These are phyloP conservation scores for Poeciliopsis turneri DNA, from an alignment of 2,797 vertebrate genomes.

Conservation along the genomic window DNA sequence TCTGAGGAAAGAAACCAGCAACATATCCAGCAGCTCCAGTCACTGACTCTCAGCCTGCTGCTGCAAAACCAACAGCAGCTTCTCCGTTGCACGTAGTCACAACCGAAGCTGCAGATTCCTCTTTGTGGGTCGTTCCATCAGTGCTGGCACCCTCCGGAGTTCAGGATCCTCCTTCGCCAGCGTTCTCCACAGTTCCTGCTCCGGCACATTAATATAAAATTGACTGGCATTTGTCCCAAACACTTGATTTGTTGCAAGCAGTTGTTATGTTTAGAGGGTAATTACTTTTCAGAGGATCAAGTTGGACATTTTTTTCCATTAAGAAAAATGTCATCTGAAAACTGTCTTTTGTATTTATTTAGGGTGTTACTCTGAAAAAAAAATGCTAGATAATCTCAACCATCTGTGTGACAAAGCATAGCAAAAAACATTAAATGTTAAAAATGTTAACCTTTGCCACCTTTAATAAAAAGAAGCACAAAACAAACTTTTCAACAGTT, in stretches of 20 bases:
- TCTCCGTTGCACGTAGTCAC: too few relatives aligned
- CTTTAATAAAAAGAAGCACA: background rate
- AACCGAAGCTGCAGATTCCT: too few relatives aligned
- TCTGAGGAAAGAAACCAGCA: too few relatives aligned
- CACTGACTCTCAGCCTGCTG: too few relatives aligned
- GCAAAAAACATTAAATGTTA: background rate
- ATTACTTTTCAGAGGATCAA: background rate
- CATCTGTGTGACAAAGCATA: background rate
- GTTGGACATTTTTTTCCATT: background rate
- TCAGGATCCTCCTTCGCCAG: too few relatives aligned
- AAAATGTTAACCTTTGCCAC: background rate
- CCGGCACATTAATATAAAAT: background rate
- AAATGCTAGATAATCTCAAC: background rate
- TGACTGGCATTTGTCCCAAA: background rate
- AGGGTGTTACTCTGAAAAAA: background rate
- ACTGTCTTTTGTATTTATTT: background rate
- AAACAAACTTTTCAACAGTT: slow-evolving; percentile 68
- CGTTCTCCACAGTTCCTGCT: background rate
- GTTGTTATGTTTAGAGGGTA: background rate
- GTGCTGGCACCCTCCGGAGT: too few relatives aligned
- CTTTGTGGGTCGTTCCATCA: too few relatives aligned
- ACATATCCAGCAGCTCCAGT: too few relatives aligned
- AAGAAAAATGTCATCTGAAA: background rate
- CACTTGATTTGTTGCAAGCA: background rate
- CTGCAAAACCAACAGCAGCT: too few relatives aligned